Conservation (phyloP, 64 coral and sea anemone species). For the Montipora efflorescens region DNA sequence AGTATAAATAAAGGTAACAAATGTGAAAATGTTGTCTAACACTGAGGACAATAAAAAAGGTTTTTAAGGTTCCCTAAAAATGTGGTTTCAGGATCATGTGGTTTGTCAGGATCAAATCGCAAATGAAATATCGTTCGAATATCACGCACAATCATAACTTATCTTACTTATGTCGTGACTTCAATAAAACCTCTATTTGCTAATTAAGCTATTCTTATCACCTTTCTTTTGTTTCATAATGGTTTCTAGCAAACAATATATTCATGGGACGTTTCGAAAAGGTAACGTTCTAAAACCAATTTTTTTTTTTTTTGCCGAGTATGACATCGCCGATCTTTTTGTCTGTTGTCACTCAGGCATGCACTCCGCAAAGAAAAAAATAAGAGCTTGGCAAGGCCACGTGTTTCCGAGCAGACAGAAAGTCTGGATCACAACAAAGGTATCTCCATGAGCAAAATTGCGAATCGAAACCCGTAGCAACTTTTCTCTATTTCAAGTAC, state of each 20-base stretch:
- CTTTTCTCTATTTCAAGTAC: slow-evolving; percentile 33
- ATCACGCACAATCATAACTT: background rate
- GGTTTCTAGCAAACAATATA: slow-evolving; percentile 21
- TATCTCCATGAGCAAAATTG: slow-evolving; percentile 26
- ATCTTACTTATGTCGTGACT: slow-evolving; percentile 65
- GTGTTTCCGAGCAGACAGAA: slow-evolving; percentile 51
- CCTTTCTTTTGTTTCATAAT: slow-evolving; percentile 58
- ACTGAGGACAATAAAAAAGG: no score
- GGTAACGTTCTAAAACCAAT: background rate
- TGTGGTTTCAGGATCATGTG: no score
- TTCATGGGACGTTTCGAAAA: background rate
- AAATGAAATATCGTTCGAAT: background rate
- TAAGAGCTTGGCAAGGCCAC: slow-evolving; percentile 16
- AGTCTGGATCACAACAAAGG: slow-evolving; percentile 43
- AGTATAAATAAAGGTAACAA: no score
- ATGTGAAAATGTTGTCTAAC: no score
- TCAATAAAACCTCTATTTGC: background rate
- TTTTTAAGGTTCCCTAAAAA: no score
- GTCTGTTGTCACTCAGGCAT: slow-evolving; percentile 32
- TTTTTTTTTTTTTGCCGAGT: no score
- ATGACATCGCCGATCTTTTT: background rate
- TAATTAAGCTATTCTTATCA: background rate
- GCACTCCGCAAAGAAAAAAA: slow-evolving; percentile 12
- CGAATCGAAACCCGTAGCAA: slow-evolving; percentile 12
- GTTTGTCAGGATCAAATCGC: no score